phyloP scores from a whole-genome alignment of 2,888 invertebrate genomes.

The Cryptus viduatorius region DNA sequence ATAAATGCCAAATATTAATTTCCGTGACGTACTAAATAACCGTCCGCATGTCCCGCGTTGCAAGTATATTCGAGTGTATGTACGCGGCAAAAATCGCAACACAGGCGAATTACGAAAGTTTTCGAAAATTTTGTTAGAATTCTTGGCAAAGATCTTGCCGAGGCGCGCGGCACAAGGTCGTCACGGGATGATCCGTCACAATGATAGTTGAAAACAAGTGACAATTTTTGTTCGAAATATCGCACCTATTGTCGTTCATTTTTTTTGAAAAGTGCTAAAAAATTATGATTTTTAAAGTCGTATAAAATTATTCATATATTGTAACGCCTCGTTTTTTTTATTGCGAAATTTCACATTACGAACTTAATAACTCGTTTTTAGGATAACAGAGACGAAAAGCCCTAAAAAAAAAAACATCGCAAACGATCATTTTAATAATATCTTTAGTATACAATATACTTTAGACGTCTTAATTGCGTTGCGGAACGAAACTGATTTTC shows the following conservation, averaged over 20 bases:
- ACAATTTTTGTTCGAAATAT: slow-evolving; percentile 16
- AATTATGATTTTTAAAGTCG: too few species aligned
- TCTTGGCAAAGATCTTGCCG: slow-evolving; percentile 53
- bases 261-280: neutral
- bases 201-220: slow-evolving; percentile 47
- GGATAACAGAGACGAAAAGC: too few species aligned
- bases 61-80: slow-evolving; percentile 25
- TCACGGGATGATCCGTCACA: slow-evolving; percentile 22
- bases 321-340: too few species aligned
- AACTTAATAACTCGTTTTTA: too few species aligned
- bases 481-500: neutral
- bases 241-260: neutral
- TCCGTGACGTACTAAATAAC: slow-evolving; percentile 40
- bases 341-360: too few species aligned
- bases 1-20: slow-evolving; percentile 49
- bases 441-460: too few species aligned
- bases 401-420: too few species aligned
- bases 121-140: slow-evolving; percentile 42
- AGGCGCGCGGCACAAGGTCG: slow-evolving; percentile 47
- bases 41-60: neutral
- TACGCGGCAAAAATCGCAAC: slow-evolving; percentile 32
- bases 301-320: too few species aligned
- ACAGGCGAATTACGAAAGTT: slow-evolving; percentile 48
- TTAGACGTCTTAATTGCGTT: too few species aligned
- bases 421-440: too few species aligned